phyloP scores from a whole-genome alignment of 1,140 invertebrate species.

The Euura saliciscinereae region DNA sequence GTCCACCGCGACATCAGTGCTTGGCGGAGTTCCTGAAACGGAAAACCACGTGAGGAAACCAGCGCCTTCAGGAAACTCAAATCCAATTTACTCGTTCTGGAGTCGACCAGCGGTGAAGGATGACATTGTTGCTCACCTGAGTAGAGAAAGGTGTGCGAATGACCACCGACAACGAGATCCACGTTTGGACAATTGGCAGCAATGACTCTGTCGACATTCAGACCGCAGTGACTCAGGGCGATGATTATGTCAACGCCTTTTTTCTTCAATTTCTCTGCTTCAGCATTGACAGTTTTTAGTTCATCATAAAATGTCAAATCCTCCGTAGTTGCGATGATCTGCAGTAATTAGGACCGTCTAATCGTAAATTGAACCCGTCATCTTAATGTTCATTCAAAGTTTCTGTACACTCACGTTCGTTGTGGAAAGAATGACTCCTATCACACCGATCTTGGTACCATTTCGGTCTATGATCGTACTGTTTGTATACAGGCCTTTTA shows the following conservation, averaged over 20 bases:
- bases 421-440: conserved; percentile 77
- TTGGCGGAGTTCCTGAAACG: too few species aligned
- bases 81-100: too few species aligned
- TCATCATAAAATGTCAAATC: conserved; percentile 71
- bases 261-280: conserved; percentile 66
- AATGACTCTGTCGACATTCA: conserved; percentile 72
- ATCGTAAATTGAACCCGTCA: too few species aligned
- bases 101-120: too few species aligned
- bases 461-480: conserved; percentile 65
- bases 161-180: conserved; percentile 85
- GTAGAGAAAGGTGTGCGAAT: conserved; percentile 82
- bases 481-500: conserved; percentile 62
- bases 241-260: conserved; percentile 77
- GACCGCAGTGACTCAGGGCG: conserved; percentile 80
- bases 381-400: too few species aligned
- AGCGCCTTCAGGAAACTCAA: too few species aligned
- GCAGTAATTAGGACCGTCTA: too few species aligned
- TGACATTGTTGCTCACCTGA: conserved; percentile 59
- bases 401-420: conserved; percentile 67
- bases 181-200: conserved; percentile 70
- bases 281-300: conserved; percentile 66
- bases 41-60: too few species aligned
- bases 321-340: conserved; percentile 65
- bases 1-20: conserved; percentile 63
- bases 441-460: conserved; percentile 76